Conservation (phyloP, 2,888 invertebrate genomes). For the Sturmia bella region DNA sequence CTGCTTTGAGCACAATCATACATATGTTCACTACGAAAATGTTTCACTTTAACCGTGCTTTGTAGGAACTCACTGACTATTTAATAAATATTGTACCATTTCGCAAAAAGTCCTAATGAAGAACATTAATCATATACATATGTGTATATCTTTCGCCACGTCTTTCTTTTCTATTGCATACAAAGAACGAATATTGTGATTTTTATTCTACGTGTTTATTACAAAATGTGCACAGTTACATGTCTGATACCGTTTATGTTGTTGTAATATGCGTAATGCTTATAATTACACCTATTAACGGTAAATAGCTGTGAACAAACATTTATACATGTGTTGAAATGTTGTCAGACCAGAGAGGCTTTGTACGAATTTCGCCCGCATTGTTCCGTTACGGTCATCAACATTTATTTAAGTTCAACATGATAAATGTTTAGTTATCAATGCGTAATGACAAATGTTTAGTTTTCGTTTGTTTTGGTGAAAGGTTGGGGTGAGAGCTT, state of each 20-base stretch:
- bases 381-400: constrained; percentile 60
- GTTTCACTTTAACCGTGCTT: too few species aligned
- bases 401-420: constrained; percentile 72
- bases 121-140: constrained; percentile 65
- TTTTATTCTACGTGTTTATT: constrained; percentile 8
- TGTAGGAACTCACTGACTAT: too few species aligned
- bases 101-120: constrained; percentile 48
- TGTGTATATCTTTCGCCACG: constrained; percentile 27
- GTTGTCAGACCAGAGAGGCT: background rate
- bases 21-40: too few species aligned
- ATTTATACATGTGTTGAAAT: background rate
- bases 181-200: background rate
- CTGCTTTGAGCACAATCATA: too few species aligned
- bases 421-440: constrained; percentile 80
- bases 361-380: constrained; percentile 23
- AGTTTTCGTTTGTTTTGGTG: constrained; percentile 53
- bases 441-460: constrained; percentile 79
- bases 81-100: constrained; percentile 12
- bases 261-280: constrained; percentile 40
- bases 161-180: background rate
- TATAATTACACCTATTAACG: constrained; percentile 67
- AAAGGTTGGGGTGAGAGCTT: constrained; percentile 18
- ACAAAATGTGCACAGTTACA: constrained; percentile 1
- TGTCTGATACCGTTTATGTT: background rate
- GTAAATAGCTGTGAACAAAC: constrained; percentile 36